Evolutionary conservation across 2,888 invertebrate species (phyloP).

Genomic region (Nomada fucata): DNA sequence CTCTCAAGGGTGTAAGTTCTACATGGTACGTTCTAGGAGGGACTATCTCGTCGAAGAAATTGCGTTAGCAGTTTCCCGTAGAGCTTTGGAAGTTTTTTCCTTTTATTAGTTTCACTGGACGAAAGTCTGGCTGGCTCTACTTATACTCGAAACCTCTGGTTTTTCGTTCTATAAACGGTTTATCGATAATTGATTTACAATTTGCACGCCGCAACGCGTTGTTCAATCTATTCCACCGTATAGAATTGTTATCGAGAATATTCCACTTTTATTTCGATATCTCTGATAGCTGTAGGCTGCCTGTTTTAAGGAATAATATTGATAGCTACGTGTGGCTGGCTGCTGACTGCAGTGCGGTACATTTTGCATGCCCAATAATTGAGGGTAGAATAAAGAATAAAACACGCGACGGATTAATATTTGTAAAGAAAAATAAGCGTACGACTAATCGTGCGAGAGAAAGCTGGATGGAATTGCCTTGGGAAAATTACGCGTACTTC

Average conservation of each 20-base stretch:
- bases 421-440: too few species aligned
- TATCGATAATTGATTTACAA: background rate
- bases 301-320: background rate
- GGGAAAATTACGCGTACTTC: too few species aligned
- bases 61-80: conserved; percentile 29
- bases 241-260: background rate
- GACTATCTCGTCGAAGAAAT: conserved; percentile 31
- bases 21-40: background rate
- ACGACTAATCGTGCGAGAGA: background rate
- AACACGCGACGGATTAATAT: too few species aligned
- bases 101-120: conserved; percentile 43
- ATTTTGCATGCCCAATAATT: background rate
- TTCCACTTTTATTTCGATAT: background rate
- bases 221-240: background rate
- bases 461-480: background rate
- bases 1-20: background rate
- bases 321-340: background rate
- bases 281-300: background rate
- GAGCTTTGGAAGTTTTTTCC: conserved; percentile 26
- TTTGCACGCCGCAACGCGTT: background rate
- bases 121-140: background rate
- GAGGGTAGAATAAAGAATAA: too few species aligned
- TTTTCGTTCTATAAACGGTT: background rate
- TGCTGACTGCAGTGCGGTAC: background rate
- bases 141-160: background rate